These are phyloP conservation scores for Euura saliciscinereae DNA, from an alignment of 1,140 invertebrate species.

Conservation along the genomic window DNA sequence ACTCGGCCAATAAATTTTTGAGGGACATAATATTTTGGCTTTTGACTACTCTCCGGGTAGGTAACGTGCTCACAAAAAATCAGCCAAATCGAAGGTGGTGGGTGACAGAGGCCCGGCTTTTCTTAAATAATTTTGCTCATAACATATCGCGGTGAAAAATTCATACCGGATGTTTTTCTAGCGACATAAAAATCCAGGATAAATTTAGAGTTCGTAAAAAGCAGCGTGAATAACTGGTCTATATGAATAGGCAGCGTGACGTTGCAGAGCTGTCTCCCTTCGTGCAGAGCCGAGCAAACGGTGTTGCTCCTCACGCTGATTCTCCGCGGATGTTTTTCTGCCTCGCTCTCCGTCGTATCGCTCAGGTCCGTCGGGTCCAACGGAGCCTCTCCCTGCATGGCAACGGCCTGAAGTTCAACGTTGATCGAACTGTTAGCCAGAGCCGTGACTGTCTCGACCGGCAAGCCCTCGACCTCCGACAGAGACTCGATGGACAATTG, in stretches of 20 bases:
- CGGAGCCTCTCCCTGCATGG: constrained; percentile 39
- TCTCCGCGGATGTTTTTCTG: constrained; percentile 63
- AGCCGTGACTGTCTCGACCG: not conserved
- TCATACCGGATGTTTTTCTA: constrained; percentile 78
- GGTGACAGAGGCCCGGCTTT: no score
- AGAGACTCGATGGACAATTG: constrained; percentile 64
- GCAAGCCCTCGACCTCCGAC: constrained; percentile 56
- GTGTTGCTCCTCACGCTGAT: constrained; percentile 37
- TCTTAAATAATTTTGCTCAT: no score
- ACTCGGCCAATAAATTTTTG: no score
- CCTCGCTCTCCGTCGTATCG: constrained; percentile 83
- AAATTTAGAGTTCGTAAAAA: constrained; percentile 93
- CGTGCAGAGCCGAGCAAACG: constrained; percentile 74
- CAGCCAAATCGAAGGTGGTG: no score
- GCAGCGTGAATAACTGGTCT: constrained; percentile 87
- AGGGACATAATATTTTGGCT: no score
- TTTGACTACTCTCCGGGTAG: no score
- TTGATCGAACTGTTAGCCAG: not conserved
- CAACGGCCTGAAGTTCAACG: constrained; percentile 29
- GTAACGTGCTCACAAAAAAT: no score
- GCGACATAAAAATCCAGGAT: constrained; percentile 81
- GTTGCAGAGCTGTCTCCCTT: constrained; percentile 76
- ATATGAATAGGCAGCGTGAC: constrained; percentile 80
- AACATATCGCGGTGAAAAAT: constrained; percentile 10
- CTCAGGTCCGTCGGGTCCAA: constrained; percentile 76